Conservation (phyloP, 1,140 invertebrate genomes). For the Bombus affinis region DNA sequence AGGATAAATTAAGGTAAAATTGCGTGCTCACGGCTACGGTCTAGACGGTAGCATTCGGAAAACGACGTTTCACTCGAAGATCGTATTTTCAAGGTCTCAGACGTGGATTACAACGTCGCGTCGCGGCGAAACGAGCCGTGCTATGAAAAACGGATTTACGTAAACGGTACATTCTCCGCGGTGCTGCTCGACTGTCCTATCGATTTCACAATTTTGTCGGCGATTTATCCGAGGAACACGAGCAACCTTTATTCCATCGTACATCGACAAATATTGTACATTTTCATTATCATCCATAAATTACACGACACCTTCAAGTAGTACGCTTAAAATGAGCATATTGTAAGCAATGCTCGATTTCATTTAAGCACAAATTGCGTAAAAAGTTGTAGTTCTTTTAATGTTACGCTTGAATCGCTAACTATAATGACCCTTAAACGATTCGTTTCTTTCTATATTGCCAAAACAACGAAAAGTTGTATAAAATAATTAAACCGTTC, state of each 20-base stretch:
- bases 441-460: no score
- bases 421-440: no score
- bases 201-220: neutral
- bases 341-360: no score
- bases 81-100: conserved; percentile 42
- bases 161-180: conserved; percentile 15
- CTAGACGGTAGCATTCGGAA: conserved; percentile 29
- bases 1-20: conserved; percentile 23
- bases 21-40: conserved; percentile 37
- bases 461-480: no score
- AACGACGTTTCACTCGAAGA: conserved; percentile 38
- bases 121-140: conserved; percentile 37
- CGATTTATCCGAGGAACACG: neutral
- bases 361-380: no score
- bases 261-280: neutral
- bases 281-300: neutral
- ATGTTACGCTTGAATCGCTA: no score
- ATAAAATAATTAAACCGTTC: no score
- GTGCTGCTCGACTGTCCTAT: no score
- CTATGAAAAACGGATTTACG: conserved; percentile 52
- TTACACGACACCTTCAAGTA: no score
- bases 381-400: no score
- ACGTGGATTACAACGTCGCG: conserved; percentile 34
- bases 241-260: neutral
- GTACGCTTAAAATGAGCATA: no score